Base-by-base conservation (phyloP, 23 tunicate species). In the Diplosoma virens region DNA sequence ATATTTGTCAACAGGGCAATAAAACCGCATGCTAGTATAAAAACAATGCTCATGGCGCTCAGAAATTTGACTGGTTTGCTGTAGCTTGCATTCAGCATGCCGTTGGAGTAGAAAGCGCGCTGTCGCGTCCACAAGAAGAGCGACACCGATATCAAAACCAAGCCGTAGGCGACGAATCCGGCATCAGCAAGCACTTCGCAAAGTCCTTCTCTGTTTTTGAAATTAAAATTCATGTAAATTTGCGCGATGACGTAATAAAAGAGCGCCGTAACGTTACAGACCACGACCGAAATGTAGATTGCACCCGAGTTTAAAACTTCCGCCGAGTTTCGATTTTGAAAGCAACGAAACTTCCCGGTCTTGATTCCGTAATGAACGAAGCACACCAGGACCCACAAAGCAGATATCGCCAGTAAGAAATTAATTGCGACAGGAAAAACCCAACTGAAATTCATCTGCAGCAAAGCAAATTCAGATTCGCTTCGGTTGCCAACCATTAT, bases 81-180 rank as follows among this genome's bases (percentile, higher is more conserved):
- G 35, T 61, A 61, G 17, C 30, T 17, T 6, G n/a, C 34, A 22
- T 54, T 73, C 25, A 73, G 64, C 37, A 56, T 22, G 16, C 30
- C 18, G 79, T 53, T 73, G 65, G 53, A 30, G 79, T 73, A 73
- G 3, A 73, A 32, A 2, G 52, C 37, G 16, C 79, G 50, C 23
- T 73, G 79, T 9, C 79, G 36, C 3, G 35, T 5, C 79, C 79
- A 73, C 65, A 73, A 22, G 21, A 53, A 48, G 22, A 53, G 9
- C 28, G 20, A 27, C 9, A 73, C 79, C 14, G 54, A 55, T 0
- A 73, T 22, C 59, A 73, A 17, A 6, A 48, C 22, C 9, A 73
- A 7, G 1, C 33, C 59, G 52, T 73, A 48, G 22, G 21, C 35
- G 69, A 29, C 35, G 34, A 3, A 27, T 5, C 7, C 34, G 6